phyloP scores from a whole-genome alignment of 2,888 invertebrate genomes.

The Ypsolopha scabrella region DNA sequence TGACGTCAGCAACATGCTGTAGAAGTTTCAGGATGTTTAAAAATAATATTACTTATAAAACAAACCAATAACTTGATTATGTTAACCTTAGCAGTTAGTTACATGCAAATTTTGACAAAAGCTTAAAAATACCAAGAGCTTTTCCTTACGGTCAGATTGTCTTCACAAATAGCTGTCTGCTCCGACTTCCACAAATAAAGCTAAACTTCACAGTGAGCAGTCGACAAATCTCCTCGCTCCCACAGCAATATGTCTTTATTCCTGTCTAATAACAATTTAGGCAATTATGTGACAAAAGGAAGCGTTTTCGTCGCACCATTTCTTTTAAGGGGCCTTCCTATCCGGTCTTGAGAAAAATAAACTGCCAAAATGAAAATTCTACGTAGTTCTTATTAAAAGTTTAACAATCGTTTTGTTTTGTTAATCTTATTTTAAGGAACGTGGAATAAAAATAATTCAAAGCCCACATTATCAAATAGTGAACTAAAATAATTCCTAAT shows the following conservation, averaged over 20 bases:
- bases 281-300: slow-evolving; percentile 68
- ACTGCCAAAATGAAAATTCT: no score
- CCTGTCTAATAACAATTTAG: slow-evolving; percentile 67
- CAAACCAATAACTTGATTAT: no score
- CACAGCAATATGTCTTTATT: slow-evolving; percentile 66
- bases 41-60: no score
- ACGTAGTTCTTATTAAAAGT: no score
- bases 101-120: neutral
- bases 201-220: slow-evolving; percentile 15
- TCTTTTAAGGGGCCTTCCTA: slow-evolving; percentile 18
- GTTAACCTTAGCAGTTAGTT: no score
- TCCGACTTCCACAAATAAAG: slow-evolving; percentile 25
- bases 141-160: neutral
- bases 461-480: no score
- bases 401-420: no score
- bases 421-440: no score
- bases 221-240: slow-evolving; percentile 25
- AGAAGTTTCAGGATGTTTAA: no score
- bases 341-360: neutral
- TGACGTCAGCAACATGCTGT: no score
- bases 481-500: no score
- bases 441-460: no score
- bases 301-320: slow-evolving; percentile 54
- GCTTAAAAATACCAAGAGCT: neutral
- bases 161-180: slow-evolving; percentile 2